phyloP scores from a whole-genome alignment of 2,888 invertebrate species.

The Metallyticus violacea region DNA sequence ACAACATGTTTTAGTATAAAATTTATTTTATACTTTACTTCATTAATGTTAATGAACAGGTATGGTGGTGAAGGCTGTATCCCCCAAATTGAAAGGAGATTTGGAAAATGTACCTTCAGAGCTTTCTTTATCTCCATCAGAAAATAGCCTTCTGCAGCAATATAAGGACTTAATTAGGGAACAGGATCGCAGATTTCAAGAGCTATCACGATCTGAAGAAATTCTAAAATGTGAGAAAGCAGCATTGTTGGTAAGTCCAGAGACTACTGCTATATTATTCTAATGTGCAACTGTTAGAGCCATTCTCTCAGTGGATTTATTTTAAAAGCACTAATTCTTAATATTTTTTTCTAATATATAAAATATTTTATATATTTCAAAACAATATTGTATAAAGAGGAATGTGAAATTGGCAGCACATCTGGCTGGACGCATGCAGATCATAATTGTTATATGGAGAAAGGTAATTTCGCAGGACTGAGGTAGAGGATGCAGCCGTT shows the following conservation, averaged over 20 bases:
- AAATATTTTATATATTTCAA: no score
- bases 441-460: no score
- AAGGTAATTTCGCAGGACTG: no score
- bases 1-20: background rate
- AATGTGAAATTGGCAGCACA: no score
- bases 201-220: constrained; percentile 52
- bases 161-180: constrained; percentile 90
- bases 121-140: constrained; percentile 49
- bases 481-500: no score
- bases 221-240: constrained; percentile 46
- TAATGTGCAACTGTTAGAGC: no score
- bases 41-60: constrained; percentile 24
- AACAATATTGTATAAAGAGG: no score
- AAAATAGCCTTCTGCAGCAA: constrained; percentile 59
- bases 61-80: constrained; percentile 32
- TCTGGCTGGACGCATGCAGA: no score
- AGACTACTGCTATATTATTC: background rate
- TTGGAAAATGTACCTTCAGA: constrained; percentile 44
- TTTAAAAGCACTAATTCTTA: background rate
- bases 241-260: constrained; percentile 46
- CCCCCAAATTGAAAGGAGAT: constrained; percentile 29
- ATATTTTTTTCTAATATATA: no score
- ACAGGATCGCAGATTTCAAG: constrained; percentile 72
- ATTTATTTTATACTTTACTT: no score
- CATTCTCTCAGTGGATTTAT: no score